A percentile compares a stretch with the other conserved stretches of the same genome.
Evolutionary conservation across 2,113 vertebrate genomes (phyloP).

Genomic region (Illadopsis cleaveri): DNA sequence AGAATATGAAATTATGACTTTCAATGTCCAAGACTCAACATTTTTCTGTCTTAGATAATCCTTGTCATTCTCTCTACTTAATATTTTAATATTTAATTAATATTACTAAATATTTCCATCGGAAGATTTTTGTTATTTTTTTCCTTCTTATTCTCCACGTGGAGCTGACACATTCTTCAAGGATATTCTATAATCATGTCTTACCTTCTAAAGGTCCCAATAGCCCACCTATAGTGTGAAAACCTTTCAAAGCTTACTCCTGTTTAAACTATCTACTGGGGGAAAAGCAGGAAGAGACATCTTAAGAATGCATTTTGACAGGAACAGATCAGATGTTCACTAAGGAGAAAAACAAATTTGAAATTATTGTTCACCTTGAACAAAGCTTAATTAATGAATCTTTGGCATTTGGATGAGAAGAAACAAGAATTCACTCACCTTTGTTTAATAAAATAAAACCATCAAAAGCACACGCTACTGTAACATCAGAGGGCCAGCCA

Average conservation of each 20-base stretch:
- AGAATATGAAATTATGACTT: not conserved
- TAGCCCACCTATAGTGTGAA: not conserved
- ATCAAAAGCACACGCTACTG: not conserved
- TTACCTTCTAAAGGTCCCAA: not conserved
- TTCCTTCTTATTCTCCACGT: not conserved
- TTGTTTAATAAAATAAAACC: not conserved
- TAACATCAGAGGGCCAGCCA: not conserved
- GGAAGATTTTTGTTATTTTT: not conserved
- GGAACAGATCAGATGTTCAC: not conserved
- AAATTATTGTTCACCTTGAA: not conserved
- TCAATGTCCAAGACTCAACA: not conserved
- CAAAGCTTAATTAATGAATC: not conserved
- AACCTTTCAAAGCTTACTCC: not conserved
- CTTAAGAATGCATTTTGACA: not conserved
- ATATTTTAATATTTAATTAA: no score
- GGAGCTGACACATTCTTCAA: not conserved
- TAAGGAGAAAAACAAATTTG: not conserved
- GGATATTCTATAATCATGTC: not conserved
- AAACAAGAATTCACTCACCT: not conserved
- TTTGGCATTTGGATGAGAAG: not conserved
- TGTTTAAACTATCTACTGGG: not conserved
- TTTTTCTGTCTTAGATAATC: not conserved
- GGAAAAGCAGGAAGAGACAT: not conserved
- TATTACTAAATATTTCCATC: not conserved
- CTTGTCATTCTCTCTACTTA: not conserved